phyloP scores from a whole-genome alignment of 2,888 invertebrate genomes.

The Microchrysa polita region DNA sequence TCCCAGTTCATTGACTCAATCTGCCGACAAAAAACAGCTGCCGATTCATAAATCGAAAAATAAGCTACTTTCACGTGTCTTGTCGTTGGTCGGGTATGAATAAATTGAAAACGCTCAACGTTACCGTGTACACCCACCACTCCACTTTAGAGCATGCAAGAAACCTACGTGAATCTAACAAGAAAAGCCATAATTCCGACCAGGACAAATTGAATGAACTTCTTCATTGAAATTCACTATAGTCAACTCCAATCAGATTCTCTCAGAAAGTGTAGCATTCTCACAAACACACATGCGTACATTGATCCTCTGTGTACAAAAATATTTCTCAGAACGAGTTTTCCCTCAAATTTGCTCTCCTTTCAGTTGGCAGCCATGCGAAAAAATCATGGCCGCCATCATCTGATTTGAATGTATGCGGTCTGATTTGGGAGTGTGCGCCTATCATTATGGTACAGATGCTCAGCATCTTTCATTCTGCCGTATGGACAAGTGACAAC shows the following conservation, averaged over 20 bases:
- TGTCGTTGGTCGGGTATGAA: no score
- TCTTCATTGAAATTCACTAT: conserved; percentile 20
- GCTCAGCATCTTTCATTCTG: conserved; percentile 26
- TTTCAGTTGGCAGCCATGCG: conserved; percentile 30
- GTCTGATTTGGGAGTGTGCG: background rate
- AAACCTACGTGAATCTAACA: background rate
- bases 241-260: background rate
- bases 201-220: background rate
- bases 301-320: background rate
- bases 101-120: no score
- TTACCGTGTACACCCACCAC: conserved; percentile 2
- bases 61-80: background rate
- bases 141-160: background rate
- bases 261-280: background rate
- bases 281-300: background rate
- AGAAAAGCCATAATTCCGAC: background rate
- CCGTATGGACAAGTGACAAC: conserved; percentile 12
- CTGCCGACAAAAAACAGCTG: background rate
- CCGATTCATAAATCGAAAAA: background rate
- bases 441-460: background rate
- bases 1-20: background rate
- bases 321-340: background rate
- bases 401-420: background rate
- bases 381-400: conserved; percentile 38
- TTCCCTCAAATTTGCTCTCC: background rate